Percentiles rank a stretch among this genome's conserved stretches.
Evolutionary conservation across 2,113 vertebrate species (phyloP).

Genomic region (Sarotherodon lohbergeri): DNA sequence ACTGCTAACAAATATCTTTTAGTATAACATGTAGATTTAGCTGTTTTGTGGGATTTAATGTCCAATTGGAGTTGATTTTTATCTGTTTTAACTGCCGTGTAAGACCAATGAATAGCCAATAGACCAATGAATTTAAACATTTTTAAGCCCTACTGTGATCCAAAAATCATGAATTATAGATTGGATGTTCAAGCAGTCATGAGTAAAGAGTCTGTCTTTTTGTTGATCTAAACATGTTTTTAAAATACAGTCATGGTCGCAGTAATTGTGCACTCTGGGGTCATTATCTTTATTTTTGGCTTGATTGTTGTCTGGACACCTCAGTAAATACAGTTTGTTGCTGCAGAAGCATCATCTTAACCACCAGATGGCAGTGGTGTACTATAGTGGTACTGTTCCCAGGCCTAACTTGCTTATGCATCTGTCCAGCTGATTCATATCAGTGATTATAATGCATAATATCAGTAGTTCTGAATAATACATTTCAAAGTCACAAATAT

Average conservation of each 20-base stretch:
- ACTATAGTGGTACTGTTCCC: neutral
- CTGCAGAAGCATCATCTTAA: neutral
- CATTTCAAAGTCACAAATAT: slow-evolving; percentile 5
- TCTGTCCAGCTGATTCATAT: neutral
- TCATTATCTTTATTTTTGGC: neutral
- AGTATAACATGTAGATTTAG: neutral
- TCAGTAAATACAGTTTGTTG: neutral
- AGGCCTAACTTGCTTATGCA: neutral
- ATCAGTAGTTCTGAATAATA: slow-evolving; percentile 32
- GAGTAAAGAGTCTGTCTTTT: neutral
- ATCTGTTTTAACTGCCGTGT: neutral
- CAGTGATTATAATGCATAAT: neutral
- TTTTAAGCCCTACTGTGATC: neutral
- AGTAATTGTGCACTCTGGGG: neutral
- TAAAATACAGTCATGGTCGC: neutral
- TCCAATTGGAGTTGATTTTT: neutral
- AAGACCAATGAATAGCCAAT: neutral
- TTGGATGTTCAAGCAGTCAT: neutral
- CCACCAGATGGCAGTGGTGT: slow-evolving; percentile 52
- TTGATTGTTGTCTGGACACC: neutral
- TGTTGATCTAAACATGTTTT: neutral
- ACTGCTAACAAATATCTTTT: neutral
- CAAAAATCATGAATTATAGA: neutral
- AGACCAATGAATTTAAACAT: neutral
- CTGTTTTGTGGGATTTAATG: neutral